Percentiles rank a stretch among this genome's conserved stretches.
Evolutionary conservation across 1,140 invertebrate species (phyloP).

Genomic region (Bombus affinis): DNA sequence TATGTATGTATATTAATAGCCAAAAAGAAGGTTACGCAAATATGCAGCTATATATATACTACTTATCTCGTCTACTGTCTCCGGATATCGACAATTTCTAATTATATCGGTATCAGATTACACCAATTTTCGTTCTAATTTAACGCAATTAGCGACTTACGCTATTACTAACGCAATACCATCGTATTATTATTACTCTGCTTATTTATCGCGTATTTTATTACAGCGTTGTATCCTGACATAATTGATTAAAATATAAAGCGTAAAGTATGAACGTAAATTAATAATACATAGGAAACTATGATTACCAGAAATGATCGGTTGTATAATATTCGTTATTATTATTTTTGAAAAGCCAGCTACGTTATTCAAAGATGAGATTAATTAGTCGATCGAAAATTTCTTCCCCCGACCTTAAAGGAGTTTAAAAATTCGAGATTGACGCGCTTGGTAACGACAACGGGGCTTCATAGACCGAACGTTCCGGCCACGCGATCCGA

Average conservation of each 20-base stretch:
- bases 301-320: neutral
- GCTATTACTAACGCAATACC: neutral
- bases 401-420: neutral
- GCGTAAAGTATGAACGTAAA: neutral
- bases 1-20: conserved; percentile 70
- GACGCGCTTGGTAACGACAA: too few species aligned
- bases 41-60: neutral
- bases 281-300: neutral
- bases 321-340: too few species aligned
- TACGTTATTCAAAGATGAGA: neutral
- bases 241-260: neutral
- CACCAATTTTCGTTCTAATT: neutral
- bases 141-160: neutral
- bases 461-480: neutral
- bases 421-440: neutral
- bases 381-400: neutral
- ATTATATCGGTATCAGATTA: too few species aligned
- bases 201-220: neutral
- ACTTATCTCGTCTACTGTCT: neutral
- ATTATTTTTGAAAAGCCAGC: neutral
- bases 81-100: conserved; percentile 14
- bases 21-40: conserved; percentile 19
- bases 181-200: neutral
- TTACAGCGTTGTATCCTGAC: neutral
- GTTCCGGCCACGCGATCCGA: neutral